Evolutionary conservation across 2,113 vertebrate species (phyloP).

Genomic region (Trachemys scripta): DNA sequence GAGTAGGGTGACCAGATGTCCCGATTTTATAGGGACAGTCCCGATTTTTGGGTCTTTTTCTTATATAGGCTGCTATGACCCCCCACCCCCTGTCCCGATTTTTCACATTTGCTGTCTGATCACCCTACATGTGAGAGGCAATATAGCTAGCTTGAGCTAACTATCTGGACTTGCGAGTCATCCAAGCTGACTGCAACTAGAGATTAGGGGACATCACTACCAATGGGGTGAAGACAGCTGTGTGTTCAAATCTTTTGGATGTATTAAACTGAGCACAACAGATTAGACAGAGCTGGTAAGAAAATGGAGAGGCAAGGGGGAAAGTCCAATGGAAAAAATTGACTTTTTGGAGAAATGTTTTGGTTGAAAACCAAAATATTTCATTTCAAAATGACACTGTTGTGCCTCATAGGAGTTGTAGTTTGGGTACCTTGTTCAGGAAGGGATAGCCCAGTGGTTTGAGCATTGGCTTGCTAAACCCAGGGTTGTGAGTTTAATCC

Average conservation of each 20-base stretch:
- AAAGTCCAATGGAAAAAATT: neutral
- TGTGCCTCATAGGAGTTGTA: neutral
- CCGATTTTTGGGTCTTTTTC: no score
- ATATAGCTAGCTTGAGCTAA: neutral
- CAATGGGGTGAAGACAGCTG: neutral
- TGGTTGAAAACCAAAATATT: neutral
- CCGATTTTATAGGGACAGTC: no score
- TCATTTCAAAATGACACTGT: neutral
- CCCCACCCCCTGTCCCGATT: no score
- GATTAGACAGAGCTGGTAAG: neutral
- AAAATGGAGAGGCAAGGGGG: neutral
- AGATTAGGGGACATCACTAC: neutral
- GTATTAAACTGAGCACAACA: neutral
- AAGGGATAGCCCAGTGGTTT: no score
- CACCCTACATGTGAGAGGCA: neutral
- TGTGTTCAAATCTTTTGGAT: neutral
- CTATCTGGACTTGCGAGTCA: neutral
- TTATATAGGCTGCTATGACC: no score
- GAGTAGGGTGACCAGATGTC: no score
- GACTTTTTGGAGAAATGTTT: neutral
- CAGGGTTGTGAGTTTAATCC: no score
- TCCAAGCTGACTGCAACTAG: neutral
- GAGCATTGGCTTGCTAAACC: no score
- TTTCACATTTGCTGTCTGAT: no score
- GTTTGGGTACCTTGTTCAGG: neutral